These are phyloP conservation scores for Poecilia picta DNA, from an alignment of 2,797 vertebrate genomes.

Conservation along the genomic window DNA sequence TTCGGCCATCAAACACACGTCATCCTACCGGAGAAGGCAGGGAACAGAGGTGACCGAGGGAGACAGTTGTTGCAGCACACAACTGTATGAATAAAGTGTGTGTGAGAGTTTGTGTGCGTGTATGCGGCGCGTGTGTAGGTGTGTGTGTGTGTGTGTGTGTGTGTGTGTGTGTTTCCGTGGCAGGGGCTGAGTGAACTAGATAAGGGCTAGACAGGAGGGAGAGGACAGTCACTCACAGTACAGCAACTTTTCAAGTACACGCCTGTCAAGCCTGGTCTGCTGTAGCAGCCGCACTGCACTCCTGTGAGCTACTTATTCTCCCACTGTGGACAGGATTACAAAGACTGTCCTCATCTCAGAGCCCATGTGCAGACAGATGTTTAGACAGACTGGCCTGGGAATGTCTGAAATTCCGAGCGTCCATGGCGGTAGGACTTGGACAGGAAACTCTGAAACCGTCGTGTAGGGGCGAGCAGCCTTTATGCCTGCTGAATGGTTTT, in stretches of 20 bases:
- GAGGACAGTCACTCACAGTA: constrained; percentile 73
- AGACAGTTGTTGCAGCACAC: constrained; percentile 70
- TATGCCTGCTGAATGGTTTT: constrained; percentile 26
- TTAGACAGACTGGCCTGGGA: constrained; percentile 34
- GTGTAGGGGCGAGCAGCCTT: constrained; percentile 49
- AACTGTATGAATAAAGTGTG: constrained; percentile 53
- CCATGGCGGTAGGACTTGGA: constrained; percentile 15
- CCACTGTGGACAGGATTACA: constrained; percentile 74
- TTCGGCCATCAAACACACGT: constrained; percentile 78
- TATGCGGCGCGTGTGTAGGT: constrained; percentile 39
- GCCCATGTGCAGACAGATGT: constrained; percentile 35
- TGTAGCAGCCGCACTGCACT: constrained; percentile 76
- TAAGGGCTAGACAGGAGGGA: constrained; percentile 69
- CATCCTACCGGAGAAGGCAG: constrained; percentile 71
- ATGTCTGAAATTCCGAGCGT: constrained; percentile 20
- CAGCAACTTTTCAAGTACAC: constrained; percentile 77
- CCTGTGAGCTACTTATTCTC: constrained; percentile 73
- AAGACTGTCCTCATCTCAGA: constrained; percentile 68
- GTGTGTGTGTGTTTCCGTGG: constrained; percentile 48
- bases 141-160: constrained; percentile 21
- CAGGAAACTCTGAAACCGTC: constrained; percentile 37
- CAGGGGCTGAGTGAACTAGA: constrained; percentile 57
- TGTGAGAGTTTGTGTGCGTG: constrained; percentile 32
- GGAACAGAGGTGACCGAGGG: constrained; percentile 70
- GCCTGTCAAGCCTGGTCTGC: constrained; percentile 75